Percentiles rank a stretch among this genome's conserved stretches.
Evolutionary conservation across 2,888 invertebrate species (phyloP).

Genomic region (Lissocephala sabroskyi): DNA sequence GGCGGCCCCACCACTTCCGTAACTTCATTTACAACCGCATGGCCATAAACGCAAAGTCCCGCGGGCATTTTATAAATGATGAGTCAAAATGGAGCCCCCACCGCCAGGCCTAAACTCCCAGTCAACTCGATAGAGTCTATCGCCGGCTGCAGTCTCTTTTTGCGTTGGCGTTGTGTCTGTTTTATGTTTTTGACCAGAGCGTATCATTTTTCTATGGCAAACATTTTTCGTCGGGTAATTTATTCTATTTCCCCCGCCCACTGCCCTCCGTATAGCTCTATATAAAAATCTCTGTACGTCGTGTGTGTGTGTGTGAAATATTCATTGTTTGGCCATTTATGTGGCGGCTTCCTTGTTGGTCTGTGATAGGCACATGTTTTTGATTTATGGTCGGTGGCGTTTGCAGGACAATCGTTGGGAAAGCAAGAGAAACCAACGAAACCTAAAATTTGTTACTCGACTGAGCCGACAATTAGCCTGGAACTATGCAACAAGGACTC

Average conservation of each 20-base stretch:
- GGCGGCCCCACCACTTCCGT: too few species aligned
- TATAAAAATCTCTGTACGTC: conserved; percentile 16
- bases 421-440: not conserved
- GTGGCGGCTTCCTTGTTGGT: conserved; percentile 4
- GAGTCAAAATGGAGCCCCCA: conserved; percentile 20
- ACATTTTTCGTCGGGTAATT: conserved; percentile 48
- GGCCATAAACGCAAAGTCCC: conserved; percentile 33
- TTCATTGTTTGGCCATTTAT: conserved; percentile 41
- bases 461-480: conserved; percentile 45
- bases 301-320: not conserved
- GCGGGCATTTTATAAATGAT: conserved; percentile 58
- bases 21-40: conserved; percentile 21
- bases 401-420: not conserved
- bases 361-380: conserved; percentile 60
- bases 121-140: too few species aligned
- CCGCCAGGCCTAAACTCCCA: not conserved
- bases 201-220: conserved; percentile 61
- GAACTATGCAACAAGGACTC: conserved; percentile 22
- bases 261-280: too few species aligned
- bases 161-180: conserved; percentile 40
- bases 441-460: conserved; percentile 16
- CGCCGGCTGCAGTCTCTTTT: not conserved
- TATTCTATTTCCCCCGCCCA: conserved; percentile 51
- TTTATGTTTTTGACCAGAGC: conserved; percentile 48
- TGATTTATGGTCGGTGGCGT: conserved; percentile 44